phyloP scores from a whole-genome alignment of 2,888 invertebrate genomes.

The Cryptocephalus primarius region DNA sequence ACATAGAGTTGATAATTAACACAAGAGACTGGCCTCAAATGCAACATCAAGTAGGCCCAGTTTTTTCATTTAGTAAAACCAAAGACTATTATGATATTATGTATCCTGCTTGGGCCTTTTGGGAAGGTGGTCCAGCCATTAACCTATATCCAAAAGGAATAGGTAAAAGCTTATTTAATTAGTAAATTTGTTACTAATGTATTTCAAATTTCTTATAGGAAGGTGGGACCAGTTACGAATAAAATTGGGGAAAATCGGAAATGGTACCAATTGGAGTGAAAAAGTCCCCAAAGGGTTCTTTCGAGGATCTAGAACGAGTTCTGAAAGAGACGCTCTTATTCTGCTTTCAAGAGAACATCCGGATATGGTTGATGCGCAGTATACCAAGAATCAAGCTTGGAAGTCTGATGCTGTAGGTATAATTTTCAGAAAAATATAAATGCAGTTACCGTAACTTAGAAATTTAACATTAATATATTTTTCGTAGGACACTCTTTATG shows the following conservation, averaged over 20 bases:
- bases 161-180: slow-evolving; percentile 18
- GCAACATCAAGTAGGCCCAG: slow-evolving; percentile 54
- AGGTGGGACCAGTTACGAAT: slow-evolving; percentile 79
- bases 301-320: slow-evolving; percentile 86
- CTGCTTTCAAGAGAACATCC: slow-evolving; percentile 66
- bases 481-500: slow-evolving; percentile 72
- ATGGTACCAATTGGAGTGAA: slow-evolving; percentile 63
- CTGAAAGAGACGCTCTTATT: slow-evolving; percentile 80
- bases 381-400: slow-evolving; percentile 98
- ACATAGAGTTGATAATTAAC: slow-evolving; percentile 82
- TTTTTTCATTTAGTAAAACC: slow-evolving; percentile 96
- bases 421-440: background rate
- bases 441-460: background rate
- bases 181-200: background rate
- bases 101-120: slow-evolving; percentile 96
- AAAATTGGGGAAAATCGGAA: slow-evolving; percentile 45
- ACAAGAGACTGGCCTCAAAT: slow-evolving; percentile 91
- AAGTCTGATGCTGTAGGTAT: slow-evolving; percentile 68
- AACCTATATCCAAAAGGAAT: slow-evolving; percentile 85
- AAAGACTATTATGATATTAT: slow-evolving; percentile 78
- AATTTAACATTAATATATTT: slow-evolving; percentile 1
- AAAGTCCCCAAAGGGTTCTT: slow-evolving; percentile 73
- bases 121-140: slow-evolving; percentile 97
- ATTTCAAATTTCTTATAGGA: slow-evolving; percentile 39
- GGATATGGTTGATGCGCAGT: slow-evolving; percentile 78